Evolutionary conservation across 53 echinoderm and acorn worm genomes (phyloP).

Genomic region (Arbacia lixula): DNA sequence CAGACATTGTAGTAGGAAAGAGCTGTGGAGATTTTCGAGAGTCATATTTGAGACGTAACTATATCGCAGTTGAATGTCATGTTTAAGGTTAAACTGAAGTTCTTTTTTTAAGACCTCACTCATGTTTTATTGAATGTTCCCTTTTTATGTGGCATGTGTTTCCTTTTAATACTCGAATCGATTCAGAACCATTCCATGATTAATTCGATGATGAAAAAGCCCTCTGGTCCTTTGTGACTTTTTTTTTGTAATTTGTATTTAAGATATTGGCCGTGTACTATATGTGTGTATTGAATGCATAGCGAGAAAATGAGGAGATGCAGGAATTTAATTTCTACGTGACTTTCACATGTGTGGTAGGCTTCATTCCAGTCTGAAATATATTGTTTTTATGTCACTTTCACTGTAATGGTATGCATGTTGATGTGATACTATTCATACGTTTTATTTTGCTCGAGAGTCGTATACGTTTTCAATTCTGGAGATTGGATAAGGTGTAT

Average conservation of each 20-base stretch:
- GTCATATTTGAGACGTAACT: neutral
- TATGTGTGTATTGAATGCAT: neutral
- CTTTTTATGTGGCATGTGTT: too few relatives aligned
- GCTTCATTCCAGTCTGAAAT: conserved; percentile 58
- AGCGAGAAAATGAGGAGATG: neutral
- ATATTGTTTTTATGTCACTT: conserved; percentile 37
- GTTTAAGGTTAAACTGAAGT: too few relatives aligned
- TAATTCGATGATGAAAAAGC: neutral
- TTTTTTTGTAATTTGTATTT: conserved; percentile 27
- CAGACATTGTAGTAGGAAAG: too few relatives aligned
- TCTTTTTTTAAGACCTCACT: too few relatives aligned
- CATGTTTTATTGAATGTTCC: too few relatives aligned
- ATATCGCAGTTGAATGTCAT: neutral
- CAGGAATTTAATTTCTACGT: neutral
- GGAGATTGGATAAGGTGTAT: neutral
- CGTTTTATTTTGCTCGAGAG: too few relatives aligned
- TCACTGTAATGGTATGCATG: too few relatives aligned
- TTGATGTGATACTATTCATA: too few relatives aligned
- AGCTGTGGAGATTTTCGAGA: neutral
- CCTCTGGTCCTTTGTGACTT: neutral
- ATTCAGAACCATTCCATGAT: conserved; percentile 47
- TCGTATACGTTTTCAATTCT: neutral
- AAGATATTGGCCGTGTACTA: conserved; percentile 53
- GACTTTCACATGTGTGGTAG: conserved; percentile 9
- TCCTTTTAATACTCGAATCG: neutral